These are phyloP conservation scores for Eutolmus rufibarbis DNA, from an alignment of 2,888 invertebrate species.

Conservation along the genomic window DNA sequence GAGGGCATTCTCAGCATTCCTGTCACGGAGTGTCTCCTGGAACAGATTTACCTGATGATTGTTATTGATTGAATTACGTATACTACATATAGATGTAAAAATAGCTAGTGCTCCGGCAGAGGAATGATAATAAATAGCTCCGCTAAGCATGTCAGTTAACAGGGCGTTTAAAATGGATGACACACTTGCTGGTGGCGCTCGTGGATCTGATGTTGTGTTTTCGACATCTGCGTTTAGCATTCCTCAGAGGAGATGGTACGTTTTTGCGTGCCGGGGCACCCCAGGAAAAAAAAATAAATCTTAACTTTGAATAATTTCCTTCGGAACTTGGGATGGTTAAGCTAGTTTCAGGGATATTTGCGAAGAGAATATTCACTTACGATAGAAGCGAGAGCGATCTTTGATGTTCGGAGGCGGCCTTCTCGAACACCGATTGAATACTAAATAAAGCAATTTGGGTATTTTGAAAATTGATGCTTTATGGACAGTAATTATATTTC, in stretches of 20 bases:
- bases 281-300: slow-evolving; percentile 9
- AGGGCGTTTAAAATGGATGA: slow-evolving; percentile 45
- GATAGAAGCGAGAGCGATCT: not conserved
- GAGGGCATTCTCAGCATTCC: slow-evolving; percentile 40
- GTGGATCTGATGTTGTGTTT: not conserved
- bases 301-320: slow-evolving; percentile 31
- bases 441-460: not conserved
- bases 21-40: slow-evolving; percentile 46
- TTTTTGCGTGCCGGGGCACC: not conserved
- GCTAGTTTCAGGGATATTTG: slow-evolving; percentile 24
- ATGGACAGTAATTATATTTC: not conserved
- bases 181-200: slow-evolving; percentile 33
- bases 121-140: slow-evolving; percentile 47
- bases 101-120: slow-evolving; percentile 25
- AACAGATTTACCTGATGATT: slow-evolving; percentile 48
- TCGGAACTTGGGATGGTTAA: not conserved
- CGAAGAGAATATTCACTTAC: not conserved
- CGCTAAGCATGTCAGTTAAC: slow-evolving; percentile 47
- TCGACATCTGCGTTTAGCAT: slow-evolving; percentile 23
- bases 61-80: slow-evolving; percentile 48
- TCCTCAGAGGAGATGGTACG: not conserved
- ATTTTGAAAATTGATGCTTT: not conserved
- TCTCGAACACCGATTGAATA: not conserved
- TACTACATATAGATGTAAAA: slow-evolving; percentile 43
- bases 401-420: not conserved